Conservation (phyloP, 2,113 vertebrate species). For the Rhinolophus ferrumequinum region DNA sequence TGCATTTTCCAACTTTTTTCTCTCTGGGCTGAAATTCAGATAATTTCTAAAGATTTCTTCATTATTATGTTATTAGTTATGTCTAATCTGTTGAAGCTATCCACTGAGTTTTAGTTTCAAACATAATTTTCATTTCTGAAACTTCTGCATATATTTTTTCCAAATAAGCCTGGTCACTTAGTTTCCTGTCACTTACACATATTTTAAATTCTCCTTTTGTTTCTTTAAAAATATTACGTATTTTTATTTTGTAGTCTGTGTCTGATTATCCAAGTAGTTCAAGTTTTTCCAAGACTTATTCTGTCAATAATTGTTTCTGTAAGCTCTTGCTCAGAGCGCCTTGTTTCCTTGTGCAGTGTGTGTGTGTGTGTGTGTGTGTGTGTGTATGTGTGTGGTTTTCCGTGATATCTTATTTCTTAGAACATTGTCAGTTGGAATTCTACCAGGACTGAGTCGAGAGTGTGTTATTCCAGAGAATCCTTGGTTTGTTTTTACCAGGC, state of each 20-base stretch:
- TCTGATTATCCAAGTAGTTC: conserved; percentile 21
- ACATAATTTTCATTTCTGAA: conserved; percentile 7
- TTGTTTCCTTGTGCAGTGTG: not conserved
- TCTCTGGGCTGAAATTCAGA: not conserved
- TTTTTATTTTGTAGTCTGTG: not conserved
- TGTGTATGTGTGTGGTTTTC: no score
- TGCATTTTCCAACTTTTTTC: not conserved
- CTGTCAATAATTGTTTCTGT: not conserved
- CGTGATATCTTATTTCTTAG: not conserved
- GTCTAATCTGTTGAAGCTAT: not conserved
- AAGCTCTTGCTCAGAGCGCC: not conserved
- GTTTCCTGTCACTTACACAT: not conserved
- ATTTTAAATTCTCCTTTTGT: not conserved
- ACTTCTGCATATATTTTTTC: not conserved
- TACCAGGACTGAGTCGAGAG: not conserved
- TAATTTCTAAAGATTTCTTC: not conserved
- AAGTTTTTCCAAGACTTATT: not conserved
- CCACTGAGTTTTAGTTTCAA: conserved; percentile 29
- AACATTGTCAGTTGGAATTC: not conserved
- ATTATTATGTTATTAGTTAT: not conserved
- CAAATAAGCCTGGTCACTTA: not conserved
- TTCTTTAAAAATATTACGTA: not conserved
- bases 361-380: no score
- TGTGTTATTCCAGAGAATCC: not conserved
- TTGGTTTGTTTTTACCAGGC: not conserved